Percentiles rank a stretch among this genome's conserved stretches.
Evolutionary conservation across 2,797 vertebrate species (phyloP).

Genomic region (Gadopsis marmoratus): DNA sequence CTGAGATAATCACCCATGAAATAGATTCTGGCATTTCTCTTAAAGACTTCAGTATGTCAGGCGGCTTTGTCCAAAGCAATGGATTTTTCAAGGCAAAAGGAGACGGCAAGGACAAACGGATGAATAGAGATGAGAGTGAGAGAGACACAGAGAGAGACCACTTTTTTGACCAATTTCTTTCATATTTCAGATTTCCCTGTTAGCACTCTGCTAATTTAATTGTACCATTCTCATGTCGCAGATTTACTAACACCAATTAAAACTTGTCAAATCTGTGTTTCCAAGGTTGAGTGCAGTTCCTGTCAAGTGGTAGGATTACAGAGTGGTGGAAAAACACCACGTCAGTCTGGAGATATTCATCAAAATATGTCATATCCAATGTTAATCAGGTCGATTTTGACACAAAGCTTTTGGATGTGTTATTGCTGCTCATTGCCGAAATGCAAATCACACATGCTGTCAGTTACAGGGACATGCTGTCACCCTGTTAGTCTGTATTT

Average conservation of each 20-base stretch:
- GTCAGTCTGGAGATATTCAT: slow-evolving; percentile 51
- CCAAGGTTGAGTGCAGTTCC: slow-evolving; percentile 42
- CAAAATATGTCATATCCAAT: slow-evolving; percentile 52
- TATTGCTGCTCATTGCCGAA: slow-evolving; percentile 43
- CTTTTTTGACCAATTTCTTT: slow-evolving; percentile 19
- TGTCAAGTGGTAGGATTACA: slow-evolving; percentile 35
- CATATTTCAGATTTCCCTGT: slow-evolving; percentile 16
- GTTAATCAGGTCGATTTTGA: slow-evolving; percentile 58
- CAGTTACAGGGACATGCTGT: slow-evolving; percentile 41
- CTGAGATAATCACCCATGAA: slow-evolving; percentile 79
- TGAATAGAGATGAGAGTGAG: slow-evolving; percentile 40
- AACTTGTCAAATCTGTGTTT: slow-evolving; percentile 72
- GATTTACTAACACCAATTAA: slow-evolving; percentile 77
- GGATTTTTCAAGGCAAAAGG: slow-evolving; percentile 58
- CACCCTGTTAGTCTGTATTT: slow-evolving; percentile 18
- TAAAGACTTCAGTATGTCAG: slow-evolving; percentile 67
- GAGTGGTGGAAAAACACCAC: slow-evolving; percentile 22
- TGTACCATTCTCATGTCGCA: slow-evolving; percentile 57
- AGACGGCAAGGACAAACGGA: slow-evolving; percentile 61
- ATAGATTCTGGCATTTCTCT: slow-evolving; percentile 76
- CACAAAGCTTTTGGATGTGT: slow-evolving; percentile 51
- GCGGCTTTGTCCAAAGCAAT: slow-evolving; percentile 62
- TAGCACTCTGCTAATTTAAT: slow-evolving; percentile 58
- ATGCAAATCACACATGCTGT: slow-evolving; percentile 54
- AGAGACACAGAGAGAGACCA: neutral